Base-by-base conservation (phyloP, 2,797 vertebrate genomes). In the Argentina silus region DNA sequence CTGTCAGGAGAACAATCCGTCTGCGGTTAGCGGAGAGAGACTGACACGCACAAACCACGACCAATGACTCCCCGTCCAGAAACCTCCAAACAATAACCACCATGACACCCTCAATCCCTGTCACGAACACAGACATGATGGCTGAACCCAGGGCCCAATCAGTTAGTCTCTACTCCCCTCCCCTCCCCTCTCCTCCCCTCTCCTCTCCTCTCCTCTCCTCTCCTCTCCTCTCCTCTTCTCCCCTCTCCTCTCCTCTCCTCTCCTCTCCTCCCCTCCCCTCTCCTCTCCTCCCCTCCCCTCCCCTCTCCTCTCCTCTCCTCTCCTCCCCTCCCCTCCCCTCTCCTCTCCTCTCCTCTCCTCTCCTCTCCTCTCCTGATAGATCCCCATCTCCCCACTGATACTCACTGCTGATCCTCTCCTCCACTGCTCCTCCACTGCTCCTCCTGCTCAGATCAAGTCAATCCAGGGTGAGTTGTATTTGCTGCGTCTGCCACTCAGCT, bases 71-170 rank as follows among this genome's bases (percentile, higher is more conserved):
- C 43, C n/a, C 17, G 10, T 19, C 17, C 42, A 64, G 44, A 10
- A 19, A 64, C 45, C 1, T 47, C 44, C 43, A 64, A 64, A 63
- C 61, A 63, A 63, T 44, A 63, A 44, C n/a, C n/a, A 43, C 7
- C 21, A 23, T 59, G 57, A 60, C 21, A 60, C 23, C 23, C 17
- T 9, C 11, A 15, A 45, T 36, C 21, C 19, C 19, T 63, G 61
- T 63, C 61, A 63, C 61, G 43, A 43, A 44, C 14, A 17, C n/a
- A 14, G 61, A 43, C 61, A 44, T 8, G n/a, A 43, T 63, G 43
- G 42, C 43, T 63, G 42, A 63, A 14, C 43, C 15, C 61, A 17
- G 61, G n/a, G 4, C 44, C 10, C 12, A 63, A 63, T 63, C 42
- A 45, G 42, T 63, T 63, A 21, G 4, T 59, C 56, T 59, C 56